A percentile compares a stretch with the other conserved stretches of the same genome.
Conservation (phyloP, 2,113 vertebrate genomes). For the Oncorhynchus tshawytscha region DNA sequence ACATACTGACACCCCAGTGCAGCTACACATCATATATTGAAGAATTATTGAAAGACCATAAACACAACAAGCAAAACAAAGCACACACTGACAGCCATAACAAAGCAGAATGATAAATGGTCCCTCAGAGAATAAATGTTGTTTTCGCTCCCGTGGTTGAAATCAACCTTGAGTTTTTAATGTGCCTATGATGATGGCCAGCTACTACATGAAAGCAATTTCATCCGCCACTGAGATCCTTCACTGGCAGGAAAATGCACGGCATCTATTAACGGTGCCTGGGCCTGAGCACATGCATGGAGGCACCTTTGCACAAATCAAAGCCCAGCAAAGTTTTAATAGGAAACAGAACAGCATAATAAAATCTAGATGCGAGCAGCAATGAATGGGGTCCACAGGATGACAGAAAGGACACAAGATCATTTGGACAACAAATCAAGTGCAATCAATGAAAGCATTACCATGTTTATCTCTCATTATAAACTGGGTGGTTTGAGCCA, state of each 20-base stretch:
- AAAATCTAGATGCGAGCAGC: slow-evolving; percentile 20
- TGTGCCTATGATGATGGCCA: slow-evolving; percentile 2
- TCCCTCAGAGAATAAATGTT: slow-evolving; percentile 4
- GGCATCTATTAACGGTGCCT: slow-evolving; percentile 26
- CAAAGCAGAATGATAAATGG: slow-evolving; percentile 2
- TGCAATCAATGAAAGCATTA: too few species aligned
- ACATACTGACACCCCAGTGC: not conserved
- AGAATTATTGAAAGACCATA: slow-evolving; percentile 5
- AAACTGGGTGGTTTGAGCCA: too few species aligned
- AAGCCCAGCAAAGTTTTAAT: slow-evolving; percentile 51
- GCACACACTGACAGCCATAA: not conserved
- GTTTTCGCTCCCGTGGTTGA: slow-evolving; percentile 20
- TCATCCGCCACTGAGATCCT: slow-evolving; percentile 4
- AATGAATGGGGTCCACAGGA: too few species aligned
- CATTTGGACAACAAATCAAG: too few species aligned
- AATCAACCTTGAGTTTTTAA: slow-evolving; percentile 48
- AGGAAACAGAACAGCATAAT: slow-evolving; percentile 60
- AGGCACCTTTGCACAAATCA: slow-evolving; percentile 58
- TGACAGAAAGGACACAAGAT: too few species aligned
- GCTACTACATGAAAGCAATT: slow-evolving; percentile 4
- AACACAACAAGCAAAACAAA: slow-evolving; percentile 10
- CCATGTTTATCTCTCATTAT: too few species aligned
- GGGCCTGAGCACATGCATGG: slow-evolving; percentile 27
- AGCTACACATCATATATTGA: not conserved
- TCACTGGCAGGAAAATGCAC: slow-evolving; percentile 27